Evolutionary conservation across 2,797 vertebrate genomes (phyloP).

Genomic region (Loris lydekkerianus): DNA sequence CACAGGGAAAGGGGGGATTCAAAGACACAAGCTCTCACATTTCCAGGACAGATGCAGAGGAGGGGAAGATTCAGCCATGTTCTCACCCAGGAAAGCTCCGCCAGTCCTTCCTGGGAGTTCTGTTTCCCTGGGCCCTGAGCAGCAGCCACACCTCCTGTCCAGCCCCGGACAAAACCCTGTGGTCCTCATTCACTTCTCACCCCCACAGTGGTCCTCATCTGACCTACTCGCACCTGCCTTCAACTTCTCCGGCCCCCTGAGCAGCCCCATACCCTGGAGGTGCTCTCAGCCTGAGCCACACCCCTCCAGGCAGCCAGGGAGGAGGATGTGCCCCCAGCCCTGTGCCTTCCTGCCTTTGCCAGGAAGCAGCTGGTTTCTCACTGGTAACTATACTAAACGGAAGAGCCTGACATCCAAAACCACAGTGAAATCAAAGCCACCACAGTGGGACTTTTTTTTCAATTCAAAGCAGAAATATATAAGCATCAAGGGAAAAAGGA

Average conservation of each 20-base stretch:
- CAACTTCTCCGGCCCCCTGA: background rate
- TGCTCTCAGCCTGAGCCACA: background rate
- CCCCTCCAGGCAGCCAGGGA: background rate
- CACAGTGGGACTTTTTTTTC: background rate
- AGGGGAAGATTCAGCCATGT: background rate
- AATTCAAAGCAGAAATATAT: constrained; percentile 40
- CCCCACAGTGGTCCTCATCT: background rate
- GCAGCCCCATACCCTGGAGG: background rate
- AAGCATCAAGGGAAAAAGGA: background rate
- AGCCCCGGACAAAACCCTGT: background rate
- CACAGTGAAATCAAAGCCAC: background rate
- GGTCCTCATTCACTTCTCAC: background rate
- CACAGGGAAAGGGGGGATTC: background rate
- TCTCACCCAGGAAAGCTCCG: background rate
- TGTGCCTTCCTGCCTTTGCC: background rate
- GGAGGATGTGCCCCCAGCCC: background rate
- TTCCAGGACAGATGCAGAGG: background rate
- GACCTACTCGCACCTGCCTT: background rate
- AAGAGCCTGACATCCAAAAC: background rate
- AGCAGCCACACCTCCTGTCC: background rate
- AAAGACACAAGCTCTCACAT: background rate
- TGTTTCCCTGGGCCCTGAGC: background rate
- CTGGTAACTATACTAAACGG: background rate
- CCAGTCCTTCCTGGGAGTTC: background rate
- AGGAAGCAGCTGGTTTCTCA: background rate